These are phyloP conservation scores for Caenorhabditis brenneri DNA, from an alignment of 1,140 invertebrate genomes.

Conservation along the genomic window DNA sequence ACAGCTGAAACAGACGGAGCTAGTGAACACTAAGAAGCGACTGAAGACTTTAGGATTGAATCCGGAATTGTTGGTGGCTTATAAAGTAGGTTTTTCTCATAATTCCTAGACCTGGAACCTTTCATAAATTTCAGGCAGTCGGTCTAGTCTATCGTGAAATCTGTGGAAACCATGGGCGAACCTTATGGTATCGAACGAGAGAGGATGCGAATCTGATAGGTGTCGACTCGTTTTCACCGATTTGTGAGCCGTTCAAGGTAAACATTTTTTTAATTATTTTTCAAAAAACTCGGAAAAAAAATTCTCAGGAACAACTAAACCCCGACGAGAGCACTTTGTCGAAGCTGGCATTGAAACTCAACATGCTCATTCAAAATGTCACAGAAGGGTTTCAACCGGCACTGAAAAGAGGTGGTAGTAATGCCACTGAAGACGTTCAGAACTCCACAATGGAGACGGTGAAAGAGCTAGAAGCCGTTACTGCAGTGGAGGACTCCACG, in stretches of 20 bases:
- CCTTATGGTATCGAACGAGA: slow-evolving; percentile 64
- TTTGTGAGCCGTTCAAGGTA: slow-evolving; percentile 70
- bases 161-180: slow-evolving; percentile 61
- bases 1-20: slow-evolving; percentile 41
- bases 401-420: neutral
- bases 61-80: slow-evolving; percentile 53
- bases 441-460: neutral
- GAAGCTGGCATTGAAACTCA: neutral
- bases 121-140: slow-evolving; percentile 59
- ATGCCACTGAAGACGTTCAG: neutral
- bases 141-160: slow-evolving; percentile 66
- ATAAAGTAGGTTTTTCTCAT: slow-evolving; percentile 50
- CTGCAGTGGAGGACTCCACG: neutral
- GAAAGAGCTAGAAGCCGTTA: no score
- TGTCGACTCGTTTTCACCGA: slow-evolving; percentile 64
- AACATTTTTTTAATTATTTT: neutral
- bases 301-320: slow-evolving; percentile 10
- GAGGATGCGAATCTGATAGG: slow-evolving; percentile 66
- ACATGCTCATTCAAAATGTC: slow-evolving; percentile 7
- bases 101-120: no score
- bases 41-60: slow-evolving; percentile 56
- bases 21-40: slow-evolving; percentile 47
- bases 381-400: neutral
- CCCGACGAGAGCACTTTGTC: neutral
- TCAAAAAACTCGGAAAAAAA: neutral